Percentiles rank a stretch among this genome's conserved stretches.
Conservation (phyloP, 2,113 vertebrate genomes). For the Urocynchramus pylzowi region DNA sequence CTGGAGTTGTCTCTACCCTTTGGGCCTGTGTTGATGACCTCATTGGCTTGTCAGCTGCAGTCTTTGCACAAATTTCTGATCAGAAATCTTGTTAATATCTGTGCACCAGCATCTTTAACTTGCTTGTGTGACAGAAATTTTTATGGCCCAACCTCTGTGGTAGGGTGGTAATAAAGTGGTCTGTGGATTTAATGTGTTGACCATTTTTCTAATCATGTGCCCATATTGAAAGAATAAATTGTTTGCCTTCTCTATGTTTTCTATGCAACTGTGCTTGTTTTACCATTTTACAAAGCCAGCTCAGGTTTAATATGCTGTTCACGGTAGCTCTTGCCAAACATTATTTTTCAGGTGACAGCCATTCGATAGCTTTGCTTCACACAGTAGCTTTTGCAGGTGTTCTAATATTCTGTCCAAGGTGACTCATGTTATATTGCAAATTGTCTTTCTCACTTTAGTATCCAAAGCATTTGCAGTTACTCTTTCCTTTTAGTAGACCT, state of each 20-base stretch:
- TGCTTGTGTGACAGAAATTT: neutral
- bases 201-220: neutral
- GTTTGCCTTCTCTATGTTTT: neutral
- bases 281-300: neutral
- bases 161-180: neutral
- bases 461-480: neutral
- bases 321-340: neutral
- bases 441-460: neutral
- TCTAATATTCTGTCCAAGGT: neutral
- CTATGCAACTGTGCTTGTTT: neutral
- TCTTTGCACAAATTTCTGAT: neutral
- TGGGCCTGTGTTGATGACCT: neutral
- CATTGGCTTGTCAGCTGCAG: neutral
- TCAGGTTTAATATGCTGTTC: neutral
- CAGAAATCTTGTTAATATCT: neutral
- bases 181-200: neutral
- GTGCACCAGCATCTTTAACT: neutral
- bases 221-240: neutral
- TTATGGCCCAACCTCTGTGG: neutral
- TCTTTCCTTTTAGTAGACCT: neutral
- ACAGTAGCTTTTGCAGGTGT: neutral
- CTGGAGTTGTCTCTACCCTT: neutral
- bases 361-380: neutral
- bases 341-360: constrained; percentile 20
- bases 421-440: neutral